These are phyloP conservation scores for Microvelia longipes DNA, from an alignment of 1,140 invertebrate genomes.

Conservation along the genomic window DNA sequence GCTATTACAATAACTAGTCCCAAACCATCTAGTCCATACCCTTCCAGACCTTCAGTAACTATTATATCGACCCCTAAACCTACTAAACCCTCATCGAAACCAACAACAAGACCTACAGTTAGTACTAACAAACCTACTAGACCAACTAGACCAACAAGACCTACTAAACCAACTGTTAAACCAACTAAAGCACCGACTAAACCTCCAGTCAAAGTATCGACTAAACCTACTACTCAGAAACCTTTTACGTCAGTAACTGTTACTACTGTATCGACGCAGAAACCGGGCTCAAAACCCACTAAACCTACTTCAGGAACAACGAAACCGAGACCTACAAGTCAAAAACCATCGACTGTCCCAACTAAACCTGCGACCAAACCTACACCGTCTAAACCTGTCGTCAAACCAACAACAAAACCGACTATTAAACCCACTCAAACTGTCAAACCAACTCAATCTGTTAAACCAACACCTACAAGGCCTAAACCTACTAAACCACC, in stretches of 20 bases:
- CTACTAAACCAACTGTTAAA: not conserved
- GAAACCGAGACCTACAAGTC: not conserved
- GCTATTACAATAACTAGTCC: not conserved
- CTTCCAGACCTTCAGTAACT: not conserved
- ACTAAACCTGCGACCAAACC: not conserved
- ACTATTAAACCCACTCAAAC: slow-evolving; percentile 21
- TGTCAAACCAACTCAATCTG: slow-evolving; percentile 12
- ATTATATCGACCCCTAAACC: too few species aligned
- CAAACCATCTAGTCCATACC: not conserved
- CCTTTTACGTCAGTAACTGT: not conserved
- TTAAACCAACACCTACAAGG: slow-evolving; percentile 3
- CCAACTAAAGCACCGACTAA: slow-evolving; percentile 1
- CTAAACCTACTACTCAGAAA: not conserved
- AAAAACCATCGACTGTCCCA: not conserved
- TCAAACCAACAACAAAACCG: slow-evolving; percentile 24
- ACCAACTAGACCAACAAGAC: not conserved
- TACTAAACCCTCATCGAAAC: not conserved
- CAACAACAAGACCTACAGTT: not conserved
- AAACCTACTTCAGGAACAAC: not conserved
- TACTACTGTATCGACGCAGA: not conserved
- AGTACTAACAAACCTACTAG: not conserved
- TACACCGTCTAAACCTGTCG: slow-evolving; percentile 14
- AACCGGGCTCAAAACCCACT: not conserved
- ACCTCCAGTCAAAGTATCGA: not conserved
- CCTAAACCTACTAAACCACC: slow-evolving; percentile 9